A percentile compares a stretch with the other conserved stretches of the same genome.
These are phyloP conservation scores for Arrhamphus sclerolepis DNA, from an alignment of 2,797 vertebrate species.

Conservation along the genomic window DNA sequence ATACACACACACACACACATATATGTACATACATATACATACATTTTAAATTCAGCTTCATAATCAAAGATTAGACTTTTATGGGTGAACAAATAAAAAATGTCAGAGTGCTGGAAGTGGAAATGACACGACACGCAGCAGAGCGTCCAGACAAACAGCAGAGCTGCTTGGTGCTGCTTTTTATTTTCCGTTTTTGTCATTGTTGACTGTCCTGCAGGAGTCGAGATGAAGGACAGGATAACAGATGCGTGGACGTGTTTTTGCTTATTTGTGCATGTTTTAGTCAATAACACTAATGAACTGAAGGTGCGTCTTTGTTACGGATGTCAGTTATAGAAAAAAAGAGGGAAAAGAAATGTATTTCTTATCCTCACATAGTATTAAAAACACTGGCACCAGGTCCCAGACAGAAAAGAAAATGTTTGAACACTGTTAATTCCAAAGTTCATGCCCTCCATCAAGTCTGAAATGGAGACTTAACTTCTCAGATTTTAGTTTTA, in stretches of 20 bases:
- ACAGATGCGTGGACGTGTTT: slow-evolving; percentile 9
- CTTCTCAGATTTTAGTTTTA: no score
- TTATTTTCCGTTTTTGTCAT: background rate
- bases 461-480: no score
- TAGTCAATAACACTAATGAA: slow-evolving; percentile 9
- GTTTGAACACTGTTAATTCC: no score
- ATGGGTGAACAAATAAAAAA: slow-evolving; percentile 14
- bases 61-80: slow-evolving; percentile 37
- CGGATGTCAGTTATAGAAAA: no score
- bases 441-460: no score
- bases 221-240: slow-evolving; percentile 26
- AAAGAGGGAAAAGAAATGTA: no score
- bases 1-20: no score
- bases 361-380: no score
- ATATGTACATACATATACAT: no score
- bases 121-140: slow-evolving; percentile 2
- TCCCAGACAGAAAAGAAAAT: no score
- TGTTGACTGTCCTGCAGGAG: slow-evolving; percentile 5
- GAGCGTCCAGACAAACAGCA: slow-evolving; percentile 17
- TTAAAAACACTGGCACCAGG: no score
- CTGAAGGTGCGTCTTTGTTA: slow-evolving; percentile 6
- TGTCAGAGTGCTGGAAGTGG: background rate
- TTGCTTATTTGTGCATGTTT: slow-evolving; percentile 11
- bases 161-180: background rate
- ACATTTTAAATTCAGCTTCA: slow-evolving; percentile 13